Base-by-base conservation (phyloP, 1,140 invertebrate species). In the Procambarus virginalis region DNA sequence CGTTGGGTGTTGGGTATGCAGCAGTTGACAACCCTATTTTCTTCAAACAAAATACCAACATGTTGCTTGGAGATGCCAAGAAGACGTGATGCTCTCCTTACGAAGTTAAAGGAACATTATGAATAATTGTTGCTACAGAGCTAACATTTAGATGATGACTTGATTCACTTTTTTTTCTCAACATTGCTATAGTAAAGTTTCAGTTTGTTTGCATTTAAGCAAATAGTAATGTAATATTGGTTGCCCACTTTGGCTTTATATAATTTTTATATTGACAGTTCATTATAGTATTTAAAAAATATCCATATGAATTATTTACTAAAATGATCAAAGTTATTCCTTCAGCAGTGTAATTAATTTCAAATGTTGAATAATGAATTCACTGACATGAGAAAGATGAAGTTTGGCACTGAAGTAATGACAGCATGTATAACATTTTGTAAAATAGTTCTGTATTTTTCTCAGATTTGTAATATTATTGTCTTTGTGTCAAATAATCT, bases 1-100 rank as follows among this genome's bases (percentile, higher is more conserved):
- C 97, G 0, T 95, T 98, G 89, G 97, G 97, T 88, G 97, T 97
- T 3, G 97, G 97, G 4, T 96, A 96, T 93, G 95, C 96, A n/a
- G 97, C 97, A 4, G 97, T 98, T 1, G 97, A 98, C 93, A 98
- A 98, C 94, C 97, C 97, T 12, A 96, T 98, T 86, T 98, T 98
- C 95, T 98, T 97, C 95, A 97, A 98, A 93, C 95, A 96, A 45
- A 98, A 98, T 94, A 97, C 97, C 0, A 95, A 95, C 83, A 98
- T 98, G 97, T 95, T 98, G 93, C 94, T 98, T 3, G 97, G 97
- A 49, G 97, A 98, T 94, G 97, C 97, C 73, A 98, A 98, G 95
- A 97, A 97, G 93, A 97, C 97, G 2, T 93, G 97, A 98, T 94
- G 95, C 96, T 45, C 95, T 98, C 2, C 94, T 98, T 6, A 94